These are phyloP conservation scores for Drosophila meridionalis DNA, from an alignment of 2,888 invertebrate species.

Conservation along the genomic window DNA sequence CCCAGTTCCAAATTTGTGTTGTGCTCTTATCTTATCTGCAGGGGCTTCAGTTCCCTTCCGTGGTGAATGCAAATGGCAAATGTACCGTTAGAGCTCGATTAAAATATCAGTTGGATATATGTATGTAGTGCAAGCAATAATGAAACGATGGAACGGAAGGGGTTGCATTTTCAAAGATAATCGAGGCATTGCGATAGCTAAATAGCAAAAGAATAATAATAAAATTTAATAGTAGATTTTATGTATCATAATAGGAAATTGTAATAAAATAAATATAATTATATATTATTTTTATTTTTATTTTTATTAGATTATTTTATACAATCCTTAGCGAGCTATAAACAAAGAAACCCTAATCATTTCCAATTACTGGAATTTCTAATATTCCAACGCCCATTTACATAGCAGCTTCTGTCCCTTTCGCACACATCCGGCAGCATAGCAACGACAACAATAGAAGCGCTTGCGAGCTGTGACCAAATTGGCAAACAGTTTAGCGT, in stretches of 20 bases:
- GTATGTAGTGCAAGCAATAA: conserved; percentile 33
- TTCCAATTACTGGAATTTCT: neutral
- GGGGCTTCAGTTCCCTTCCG: conserved; percentile 8
- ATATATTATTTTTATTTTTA: neutral
- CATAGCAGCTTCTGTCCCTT: neutral
- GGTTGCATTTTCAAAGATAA: conserved; percentile 5
- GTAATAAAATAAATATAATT: neutral
- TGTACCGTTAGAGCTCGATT: conserved; percentile 23
- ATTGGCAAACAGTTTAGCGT: conserved; percentile 27
- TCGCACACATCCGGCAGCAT: conserved; percentile 8
- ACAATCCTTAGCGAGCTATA: neutral
- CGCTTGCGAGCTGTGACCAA: conserved; percentile 6
- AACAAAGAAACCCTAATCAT: neutral
- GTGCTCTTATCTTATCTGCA: conserved; percentile 47
- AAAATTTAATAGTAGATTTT: conserved; percentile 1
- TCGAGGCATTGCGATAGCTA: conserved; percentile 6
- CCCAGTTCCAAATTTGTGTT: conserved; percentile 17
- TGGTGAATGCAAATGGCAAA: conserved; percentile 47
- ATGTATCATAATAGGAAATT: neutral
- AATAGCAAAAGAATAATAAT: neutral
- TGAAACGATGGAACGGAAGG: conserved; percentile 17
- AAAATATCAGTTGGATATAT: conserved; percentile 33
- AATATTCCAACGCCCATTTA: neutral
- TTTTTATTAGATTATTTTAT: neutral
- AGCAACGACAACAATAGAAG: conserved; percentile 2